phyloP scores from a whole-genome alignment of 2,113 vertebrate genomes.

The Hypomesus transpacificus region DNA sequence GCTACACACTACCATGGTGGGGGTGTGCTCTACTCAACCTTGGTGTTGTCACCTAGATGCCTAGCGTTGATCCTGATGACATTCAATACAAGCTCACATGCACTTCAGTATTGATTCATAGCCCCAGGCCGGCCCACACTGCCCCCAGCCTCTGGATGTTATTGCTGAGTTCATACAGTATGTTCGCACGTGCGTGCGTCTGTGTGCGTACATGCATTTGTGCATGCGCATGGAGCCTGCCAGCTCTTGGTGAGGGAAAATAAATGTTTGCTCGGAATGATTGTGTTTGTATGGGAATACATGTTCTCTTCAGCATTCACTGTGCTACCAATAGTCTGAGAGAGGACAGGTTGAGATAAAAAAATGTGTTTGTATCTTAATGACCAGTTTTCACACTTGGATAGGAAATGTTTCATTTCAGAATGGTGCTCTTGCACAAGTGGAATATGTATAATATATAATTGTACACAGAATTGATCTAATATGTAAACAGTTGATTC shows the following conservation, averaged over 20 bases:
- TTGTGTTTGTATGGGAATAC: slow-evolving; percentile 2
- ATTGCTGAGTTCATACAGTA: neutral
- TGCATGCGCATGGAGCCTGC: neutral
- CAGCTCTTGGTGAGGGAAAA: neutral
- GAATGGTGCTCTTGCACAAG: no score
- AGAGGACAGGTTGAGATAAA: neutral
- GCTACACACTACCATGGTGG: no score
- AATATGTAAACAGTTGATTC: no score
- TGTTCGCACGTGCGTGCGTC: neutral
- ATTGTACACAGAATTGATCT: no score
- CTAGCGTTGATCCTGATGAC: neutral
- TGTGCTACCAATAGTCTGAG: neutral
- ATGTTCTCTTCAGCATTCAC: neutral
- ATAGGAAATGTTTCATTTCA: neutral
- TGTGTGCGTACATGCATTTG: neutral
- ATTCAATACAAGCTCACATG: neutral
- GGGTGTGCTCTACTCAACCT: no score
- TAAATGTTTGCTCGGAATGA: neutral
- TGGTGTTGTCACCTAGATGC: slow-evolving; percentile 2
- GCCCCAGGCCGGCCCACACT: neutral
- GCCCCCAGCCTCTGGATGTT: neutral
- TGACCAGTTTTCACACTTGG: neutral
- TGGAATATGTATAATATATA: no score
- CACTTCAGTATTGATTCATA: slow-evolving; percentile 3
- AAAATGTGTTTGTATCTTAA: neutral